Evolutionary conservation across 2,113 vertebrate genomes (phyloP).

Genomic region (Mesembrinibis cayennensis): DNA sequence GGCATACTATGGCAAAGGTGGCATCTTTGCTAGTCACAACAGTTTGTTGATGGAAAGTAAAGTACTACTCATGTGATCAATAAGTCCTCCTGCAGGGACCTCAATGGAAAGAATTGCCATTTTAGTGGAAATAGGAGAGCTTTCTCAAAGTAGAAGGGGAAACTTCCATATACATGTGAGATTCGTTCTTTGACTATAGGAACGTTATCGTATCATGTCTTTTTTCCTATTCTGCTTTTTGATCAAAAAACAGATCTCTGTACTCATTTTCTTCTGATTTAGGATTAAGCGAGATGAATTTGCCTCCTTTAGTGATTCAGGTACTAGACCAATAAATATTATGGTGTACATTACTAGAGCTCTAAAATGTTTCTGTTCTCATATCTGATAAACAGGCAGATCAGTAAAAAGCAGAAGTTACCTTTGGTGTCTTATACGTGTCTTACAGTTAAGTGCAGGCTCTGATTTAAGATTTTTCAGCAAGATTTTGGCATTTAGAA

Average conservation of each 20-base stretch:
- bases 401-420: not conserved
- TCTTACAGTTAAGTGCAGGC: not conserved
- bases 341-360: not conserved
- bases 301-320: not conserved
- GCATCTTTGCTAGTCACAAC: not conserved
- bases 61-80: not conserved
- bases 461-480: not conserved
- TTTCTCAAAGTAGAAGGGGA: not conserved
- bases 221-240: not conserved
- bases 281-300: not conserved
- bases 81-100: not conserved
- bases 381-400: not conserved
- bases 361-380: not conserved
- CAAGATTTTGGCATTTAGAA: not conserved
- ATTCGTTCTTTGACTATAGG: not conserved
- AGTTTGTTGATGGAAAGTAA: not conserved
- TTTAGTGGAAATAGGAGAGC: not conserved
- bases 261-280: not conserved
- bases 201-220: accelerated
- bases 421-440: not conserved
- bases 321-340: not conserved
- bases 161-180: not conserved
- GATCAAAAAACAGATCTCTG: not conserved
- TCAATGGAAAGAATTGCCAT: not conserved
- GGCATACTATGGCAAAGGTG: not conserved